phyloP scores from a whole-genome alignment of 2,113 vertebrate genomes.

The Plectropomus leopardus region DNA sequence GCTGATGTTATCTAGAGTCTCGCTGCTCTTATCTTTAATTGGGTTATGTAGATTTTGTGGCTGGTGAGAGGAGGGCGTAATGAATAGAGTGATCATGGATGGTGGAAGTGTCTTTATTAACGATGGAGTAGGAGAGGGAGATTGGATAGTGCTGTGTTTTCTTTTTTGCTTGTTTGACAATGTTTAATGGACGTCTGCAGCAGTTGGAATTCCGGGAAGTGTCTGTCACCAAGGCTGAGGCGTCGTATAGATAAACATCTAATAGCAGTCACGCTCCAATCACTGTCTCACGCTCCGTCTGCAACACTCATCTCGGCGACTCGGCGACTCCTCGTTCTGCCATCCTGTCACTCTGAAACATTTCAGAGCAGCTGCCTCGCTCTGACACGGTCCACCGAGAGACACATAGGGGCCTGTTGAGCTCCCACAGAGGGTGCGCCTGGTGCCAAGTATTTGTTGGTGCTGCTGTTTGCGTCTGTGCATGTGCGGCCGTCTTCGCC shows the following conservation, averaged over 20 bases:
- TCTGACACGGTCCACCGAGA: conserved; percentile 50
- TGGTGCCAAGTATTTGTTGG: conserved; percentile 57
- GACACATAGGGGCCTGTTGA: conserved; percentile 49
- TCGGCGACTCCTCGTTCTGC: conserved; percentile 28
- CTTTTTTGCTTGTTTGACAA: neutral
- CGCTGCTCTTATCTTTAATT: conserved; percentile 62
- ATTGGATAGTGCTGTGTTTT: too few relatives aligned
- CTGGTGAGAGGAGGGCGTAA: conserved; percentile 10
- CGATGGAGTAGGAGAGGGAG: neutral
- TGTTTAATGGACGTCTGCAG: conserved; percentile 1
- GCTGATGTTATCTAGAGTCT: conserved; percentile 59
- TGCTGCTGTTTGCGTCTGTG: conserved; percentile 41
- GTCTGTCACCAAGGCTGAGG: neutral
- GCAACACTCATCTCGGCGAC: conserved; percentile 10
- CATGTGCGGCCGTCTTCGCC: conserved; percentile 13
- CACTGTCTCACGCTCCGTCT: conserved; percentile 37
- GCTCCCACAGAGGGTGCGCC: conserved; percentile 35
- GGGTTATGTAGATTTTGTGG: conserved; percentile 48
- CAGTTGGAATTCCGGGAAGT: neutral
- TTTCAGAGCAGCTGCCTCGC: conserved; percentile 57
- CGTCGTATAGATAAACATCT: conserved; percentile 32
- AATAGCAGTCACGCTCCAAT: conserved; percentile 33
- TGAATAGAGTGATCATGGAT: conserved; percentile 9
- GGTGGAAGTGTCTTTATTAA: conserved; percentile 14
- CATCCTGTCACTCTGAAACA: conserved; percentile 51